These are phyloP conservation scores for Eueremaeus valkanovi DNA, from an alignment of 2,888 invertebrate species.

Conservation along the genomic window DNA sequence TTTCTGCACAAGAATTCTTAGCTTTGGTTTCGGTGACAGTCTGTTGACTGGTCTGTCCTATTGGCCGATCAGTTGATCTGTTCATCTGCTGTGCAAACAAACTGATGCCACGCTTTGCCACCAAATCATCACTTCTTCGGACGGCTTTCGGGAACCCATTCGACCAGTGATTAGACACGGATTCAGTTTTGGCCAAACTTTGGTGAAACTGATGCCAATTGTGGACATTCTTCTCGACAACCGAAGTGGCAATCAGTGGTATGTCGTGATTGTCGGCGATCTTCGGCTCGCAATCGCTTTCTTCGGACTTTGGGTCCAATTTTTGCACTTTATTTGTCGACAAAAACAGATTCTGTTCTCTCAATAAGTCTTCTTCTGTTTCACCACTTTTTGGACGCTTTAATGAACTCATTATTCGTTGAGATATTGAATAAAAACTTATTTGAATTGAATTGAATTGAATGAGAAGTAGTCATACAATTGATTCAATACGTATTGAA, in stretches of 20 bases:
- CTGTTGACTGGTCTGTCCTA: not conserved
- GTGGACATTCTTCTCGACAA: constrained; percentile 9
- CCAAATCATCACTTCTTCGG: not conserved
- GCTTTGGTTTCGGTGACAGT: not conserved
- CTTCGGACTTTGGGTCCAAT: not conserved
- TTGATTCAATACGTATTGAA: too few relatives aligned
- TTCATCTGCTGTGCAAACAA: constrained; percentile 32
- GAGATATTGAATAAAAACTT: too few relatives aligned
- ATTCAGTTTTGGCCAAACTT: not conserved
- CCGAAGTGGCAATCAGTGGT: not conserved
- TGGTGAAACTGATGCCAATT: not conserved
- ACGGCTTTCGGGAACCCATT: not conserved
- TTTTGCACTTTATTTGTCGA: constrained; percentile 22
- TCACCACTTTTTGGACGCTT: constrained; percentile 35
- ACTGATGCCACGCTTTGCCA: constrained; percentile 18
- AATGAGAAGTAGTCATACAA: too few relatives aligned
- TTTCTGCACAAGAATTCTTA: not conserved
- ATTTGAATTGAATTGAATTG: too few relatives aligned
- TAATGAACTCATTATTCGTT: not conserved
- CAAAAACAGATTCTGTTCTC: constrained; percentile 39
- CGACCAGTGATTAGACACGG: not conserved
- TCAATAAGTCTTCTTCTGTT: constrained; percentile 39
- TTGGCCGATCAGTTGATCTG: not conserved
- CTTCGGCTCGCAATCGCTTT: constrained; percentile 4
- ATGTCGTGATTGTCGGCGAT: constrained; percentile 24